These are phyloP conservation scores for Catostylus mosaicus DNA, from an alignment of 30 jellyfish, hydroid and myxozoan genomes.

Conservation along the genomic window DNA sequence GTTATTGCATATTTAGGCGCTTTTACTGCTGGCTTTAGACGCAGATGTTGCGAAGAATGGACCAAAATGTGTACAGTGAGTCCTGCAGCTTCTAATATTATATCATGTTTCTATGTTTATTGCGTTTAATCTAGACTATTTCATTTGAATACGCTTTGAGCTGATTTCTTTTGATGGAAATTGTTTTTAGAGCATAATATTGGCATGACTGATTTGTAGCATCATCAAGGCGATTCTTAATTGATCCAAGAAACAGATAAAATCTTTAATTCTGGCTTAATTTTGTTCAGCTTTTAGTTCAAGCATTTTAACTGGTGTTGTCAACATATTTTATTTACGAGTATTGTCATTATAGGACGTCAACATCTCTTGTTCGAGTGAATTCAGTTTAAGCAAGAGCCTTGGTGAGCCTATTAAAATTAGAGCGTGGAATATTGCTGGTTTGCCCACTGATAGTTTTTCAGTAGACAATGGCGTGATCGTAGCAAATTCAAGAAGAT, in stretches of 20 bases:
- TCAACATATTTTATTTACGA: too few species aligned
- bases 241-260: too few species aligned
- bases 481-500: constrained; percentile 94
- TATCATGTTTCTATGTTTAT: too few species aligned
- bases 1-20: constrained; percentile 97
- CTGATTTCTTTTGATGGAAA: too few species aligned
- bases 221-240: too few species aligned
- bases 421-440: constrained; percentile 98
- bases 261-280: too few species aligned
- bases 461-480: constrained; percentile 95
- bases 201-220: too few species aligned
- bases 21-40: constrained; percentile 92
- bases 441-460: constrained; percentile 93
- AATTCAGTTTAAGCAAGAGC: constrained; percentile 81
- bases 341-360: constrained; percentile 80
- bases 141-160: too few species aligned
- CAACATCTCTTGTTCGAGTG: constrained; percentile 87
- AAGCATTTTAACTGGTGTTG: too few species aligned
- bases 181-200: too few species aligned
- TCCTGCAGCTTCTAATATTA: neutral
- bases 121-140: too few species aligned
- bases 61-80: constrained; percentile 86
- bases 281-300: too few species aligned
- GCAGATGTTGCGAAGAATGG: constrained; percentile 93
- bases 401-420: constrained; percentile 97